Evolutionary conservation across 1,140 invertebrate genomes (phyloP).

Genomic region (Drusus annulatus): DNA sequence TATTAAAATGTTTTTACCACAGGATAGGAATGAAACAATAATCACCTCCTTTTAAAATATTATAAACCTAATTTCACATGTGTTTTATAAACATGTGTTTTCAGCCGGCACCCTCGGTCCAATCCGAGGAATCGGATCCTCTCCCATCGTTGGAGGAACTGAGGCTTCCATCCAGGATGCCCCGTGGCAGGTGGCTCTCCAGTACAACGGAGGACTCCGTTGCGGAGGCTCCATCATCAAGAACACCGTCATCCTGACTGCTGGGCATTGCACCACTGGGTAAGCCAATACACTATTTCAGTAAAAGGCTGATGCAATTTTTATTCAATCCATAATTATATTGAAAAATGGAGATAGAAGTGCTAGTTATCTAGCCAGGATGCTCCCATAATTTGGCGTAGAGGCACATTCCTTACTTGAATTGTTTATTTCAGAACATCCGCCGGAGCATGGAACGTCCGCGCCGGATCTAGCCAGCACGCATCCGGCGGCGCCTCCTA

Average conservation of each 20-base stretch:
- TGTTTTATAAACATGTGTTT: too few relatives aligned
- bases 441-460: conserved; percentile 43
- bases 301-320: too few relatives aligned
- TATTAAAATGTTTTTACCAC: too few relatives aligned
- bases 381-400: too few relatives aligned
- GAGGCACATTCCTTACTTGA: too few relatives aligned
- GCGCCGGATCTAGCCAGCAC: conserved; percentile 49
- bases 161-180: conserved; percentile 67
- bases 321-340: too few relatives aligned
- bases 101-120: not conserved
- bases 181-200: conserved; percentile 70
- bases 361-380: too few relatives aligned
- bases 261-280: conserved; percentile 72
- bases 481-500: conserved; percentile 44
- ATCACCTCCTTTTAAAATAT: too few relatives aligned
- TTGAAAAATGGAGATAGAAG: too few relatives aligned
- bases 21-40: too few relatives aligned
- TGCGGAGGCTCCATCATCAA: conserved; percentile 74
- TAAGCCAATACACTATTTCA: not conserved
- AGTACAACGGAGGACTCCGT: conserved; percentile 50
- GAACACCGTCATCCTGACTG: conserved; percentile 68
- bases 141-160: conserved; percentile 69
- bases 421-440: conserved; percentile 1
- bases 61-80: too few relatives aligned
- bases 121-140: not conserved